These are phyloP conservation scores for Brachyistius frenatus DNA, from an alignment of 2,113 vertebrate species.

Conservation along the genomic window DNA sequence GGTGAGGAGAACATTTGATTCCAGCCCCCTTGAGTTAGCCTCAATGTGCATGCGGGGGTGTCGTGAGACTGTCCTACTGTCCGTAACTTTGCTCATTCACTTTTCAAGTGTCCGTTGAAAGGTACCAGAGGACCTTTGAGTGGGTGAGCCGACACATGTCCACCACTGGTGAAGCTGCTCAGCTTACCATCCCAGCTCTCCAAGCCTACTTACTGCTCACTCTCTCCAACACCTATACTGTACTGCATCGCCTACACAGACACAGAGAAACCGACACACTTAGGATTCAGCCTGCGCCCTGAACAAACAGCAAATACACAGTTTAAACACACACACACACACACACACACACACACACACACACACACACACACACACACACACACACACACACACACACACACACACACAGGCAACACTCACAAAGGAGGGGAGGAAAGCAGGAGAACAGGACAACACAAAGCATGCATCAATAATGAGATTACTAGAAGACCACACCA, in stretches of 20 bases:
- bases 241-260: slow-evolving; percentile 53
- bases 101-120: slow-evolving; percentile 69
- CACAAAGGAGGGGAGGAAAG: neutral
- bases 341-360: slow-evolving; percentile 28
- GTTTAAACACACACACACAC: slow-evolving; percentile 9
- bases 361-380: slow-evolving; percentile 22
- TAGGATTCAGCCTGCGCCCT: neutral
- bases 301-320: slow-evolving; percentile 20
- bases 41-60: slow-evolving; percentile 56
- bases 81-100: slow-evolving; percentile 62
- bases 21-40: slow-evolving; percentile 39
- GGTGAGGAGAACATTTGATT: slow-evolving; percentile 50
- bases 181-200: slow-evolving; percentile 44
- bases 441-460: slow-evolving; percentile 16
- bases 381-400: slow-evolving; percentile 27
- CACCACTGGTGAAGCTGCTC: slow-evolving; percentile 45
- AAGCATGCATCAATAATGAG: slow-evolving; percentile 45
- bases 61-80: slow-evolving; percentile 61
- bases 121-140: slow-evolving; percentile 52
- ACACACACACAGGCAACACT: slow-evolving; percentile 10
- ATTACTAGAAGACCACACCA: slow-evolving; percentile 31
- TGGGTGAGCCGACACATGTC: slow-evolving; percentile 65
- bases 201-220: slow-evolving; percentile 52
- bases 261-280: slow-evolving; percentile 14
- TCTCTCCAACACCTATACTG: slow-evolving; percentile 57